Evolutionary conservation across 2,888 invertebrate species (phyloP).

Genomic region (Prionchulus punctatus): DNA sequence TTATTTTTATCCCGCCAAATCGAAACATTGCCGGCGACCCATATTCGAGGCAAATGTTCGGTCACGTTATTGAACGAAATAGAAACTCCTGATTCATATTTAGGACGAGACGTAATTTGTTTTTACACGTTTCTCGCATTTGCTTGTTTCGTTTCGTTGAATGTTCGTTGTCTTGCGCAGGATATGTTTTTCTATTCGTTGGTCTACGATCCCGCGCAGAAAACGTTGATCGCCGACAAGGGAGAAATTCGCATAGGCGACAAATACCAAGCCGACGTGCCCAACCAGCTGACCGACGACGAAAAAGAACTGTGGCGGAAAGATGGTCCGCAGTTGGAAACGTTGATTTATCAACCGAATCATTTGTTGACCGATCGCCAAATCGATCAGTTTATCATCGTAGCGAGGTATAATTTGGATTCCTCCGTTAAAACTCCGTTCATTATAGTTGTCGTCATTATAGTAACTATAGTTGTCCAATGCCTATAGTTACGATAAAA

Average conservation of each 20-base stretch:
- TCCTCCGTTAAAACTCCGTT: not conserved
- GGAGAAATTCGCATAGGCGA: constrained; percentile 70
- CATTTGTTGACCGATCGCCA: constrained; percentile 80
- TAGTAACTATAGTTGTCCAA: too few relatives aligned
- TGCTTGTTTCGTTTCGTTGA: not conserved
- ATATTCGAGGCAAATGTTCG: constrained; percentile 96
- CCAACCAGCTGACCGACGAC: constrained; percentile 52
- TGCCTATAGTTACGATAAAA: not conserved
- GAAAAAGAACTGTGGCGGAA: constrained; percentile 2
- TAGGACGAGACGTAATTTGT: constrained; percentile 49
- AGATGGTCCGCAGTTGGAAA: constrained; percentile 46
- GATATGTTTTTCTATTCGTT: constrained; percentile 99
- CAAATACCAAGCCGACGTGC: constrained; percentile 88
- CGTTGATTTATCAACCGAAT: constrained; percentile 81
- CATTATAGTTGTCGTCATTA: too few relatives aligned
- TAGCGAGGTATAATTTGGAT: constrained; percentile 39
- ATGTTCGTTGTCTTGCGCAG: constrained; percentile 40
- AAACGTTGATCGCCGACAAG: constrained; percentile 94
- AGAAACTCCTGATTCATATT: constrained; percentile 84
- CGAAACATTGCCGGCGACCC: constrained; percentile 92
- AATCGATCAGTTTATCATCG: constrained; percentile 93
- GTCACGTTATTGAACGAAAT: constrained; percentile 98
- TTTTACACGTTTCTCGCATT: not conserved
- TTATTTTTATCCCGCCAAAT: constrained; percentile 83
- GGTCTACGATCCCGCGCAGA: constrained; percentile 97